Evolutionary conservation across 2,113 vertebrate species (phyloP), one percentile per base, ranked within the genome.

Genomic region (Coracopsis vasa): DNA sequence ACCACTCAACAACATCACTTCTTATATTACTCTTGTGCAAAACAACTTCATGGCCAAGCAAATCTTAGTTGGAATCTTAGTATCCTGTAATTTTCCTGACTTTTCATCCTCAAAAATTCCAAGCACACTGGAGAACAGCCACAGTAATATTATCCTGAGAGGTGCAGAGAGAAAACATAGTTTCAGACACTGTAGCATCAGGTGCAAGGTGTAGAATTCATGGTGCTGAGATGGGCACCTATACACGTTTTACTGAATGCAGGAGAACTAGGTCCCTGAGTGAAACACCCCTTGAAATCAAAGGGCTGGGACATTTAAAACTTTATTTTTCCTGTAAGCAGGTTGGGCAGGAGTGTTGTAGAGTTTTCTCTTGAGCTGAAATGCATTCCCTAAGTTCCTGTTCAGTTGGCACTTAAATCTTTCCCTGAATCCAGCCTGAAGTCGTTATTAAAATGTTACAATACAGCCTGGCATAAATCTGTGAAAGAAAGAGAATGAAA

Each of bases 281-380:
- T 16, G 29, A 92, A 83, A 66, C 12, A 54, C 23, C 16, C 13
- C 27, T 25, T 25, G 14, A 84, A 94, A 80, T 33, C 25, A 44
- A 37, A 37, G 10, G 8, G 24, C 14, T 2, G 8, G 54, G 41
- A 86, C 31, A 61, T 61, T 37, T 5, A 41, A 56, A 91, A 51
- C 35, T 37, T 60, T 61, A 4, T 15, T 69, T 61, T 90, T 72
- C 16, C 15, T 44, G 3, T 61, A 65, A 69, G 24, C 6, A 51
- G 3, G 10, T 0, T 67, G 6, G 9, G 15, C 1, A 1, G 24
- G 6, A 4, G 5, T 7, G 1, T 13, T 72, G 29, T 16, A 65
- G 20, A 9, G 2, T 64, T 75, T 61, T 47, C 20, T 44, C 37
- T 80, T 80, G 44, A 86, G 50, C 9, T 31, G 21, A 75, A 66